Base-by-base conservation (phyloP, 2,113 vertebrate species). In the Sterna hirundo region DNA sequence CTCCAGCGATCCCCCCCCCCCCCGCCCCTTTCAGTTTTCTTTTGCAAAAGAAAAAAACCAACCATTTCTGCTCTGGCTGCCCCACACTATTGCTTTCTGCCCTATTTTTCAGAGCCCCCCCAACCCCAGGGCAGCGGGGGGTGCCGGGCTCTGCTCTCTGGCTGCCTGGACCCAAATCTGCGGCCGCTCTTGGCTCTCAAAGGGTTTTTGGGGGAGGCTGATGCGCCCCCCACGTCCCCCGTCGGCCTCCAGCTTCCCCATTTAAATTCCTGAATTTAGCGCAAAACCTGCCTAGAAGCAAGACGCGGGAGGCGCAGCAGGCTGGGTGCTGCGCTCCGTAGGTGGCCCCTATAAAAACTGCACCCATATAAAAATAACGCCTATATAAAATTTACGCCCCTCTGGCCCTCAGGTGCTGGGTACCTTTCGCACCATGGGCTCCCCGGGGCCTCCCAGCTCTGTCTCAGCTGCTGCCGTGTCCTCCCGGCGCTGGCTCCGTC, bases 111-210 rank as follows among this genome's bases (percentile, higher is more conserved):
- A 36, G 42, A 1, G 2, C 46, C 44, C 18, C 18, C 44, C 44
- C 7, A 7, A 46, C 44, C 17, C 44, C 18, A 8, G 46, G 46
- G 19, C 46, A 19, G 46, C 9, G 0, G 68, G 44, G 3, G 44
- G 13, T n/a, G 38, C 65, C 36, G 6, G 8, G 40, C 47, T 62
- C 40, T 3, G 7, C 55, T 13, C 4, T 7, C 30, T 19, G 47
- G 34, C 49, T 27, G 66, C 36, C 60, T 13, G 60, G 21, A 6
- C 38, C 5, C 1, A 23, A 36, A 42, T 10, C 65, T 9, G 19
- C 0, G 4, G 26, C 32, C 0, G 2, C 23, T 34, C 27, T 38
- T 0, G 2, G n/a, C 17, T 72, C 66, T 32, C 16, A 21, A 17
- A 34, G 32, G 38, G 5, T 30, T 15, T 86, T 72, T 30, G 76